phyloP scores from a whole-genome alignment of 2,113 vertebrate genomes.

The Gymnogyps californianus region DNA sequence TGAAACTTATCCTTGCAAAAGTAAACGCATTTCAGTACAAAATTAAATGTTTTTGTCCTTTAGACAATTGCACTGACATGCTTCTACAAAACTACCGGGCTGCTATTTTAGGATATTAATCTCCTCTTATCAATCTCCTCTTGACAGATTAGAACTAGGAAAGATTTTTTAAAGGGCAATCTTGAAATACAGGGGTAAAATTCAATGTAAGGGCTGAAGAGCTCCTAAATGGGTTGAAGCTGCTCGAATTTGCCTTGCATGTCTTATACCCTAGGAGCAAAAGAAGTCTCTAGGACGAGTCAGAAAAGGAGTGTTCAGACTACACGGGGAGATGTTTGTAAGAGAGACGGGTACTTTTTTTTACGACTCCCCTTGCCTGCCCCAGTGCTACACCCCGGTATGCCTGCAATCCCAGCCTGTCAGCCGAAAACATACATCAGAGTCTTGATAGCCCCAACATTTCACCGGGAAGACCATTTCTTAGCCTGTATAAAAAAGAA shows the following conservation, averaged over 20 bases:
- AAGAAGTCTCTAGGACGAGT: neutral
- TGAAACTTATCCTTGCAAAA: neutral
- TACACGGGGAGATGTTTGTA: neutral
- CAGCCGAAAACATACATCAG: neutral
- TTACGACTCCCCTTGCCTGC: neutral
- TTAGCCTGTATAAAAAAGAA: neutral
- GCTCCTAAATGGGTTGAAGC: neutral
- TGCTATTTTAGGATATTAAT: neutral
- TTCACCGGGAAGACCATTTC: neutral
- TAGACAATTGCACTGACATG: fast-evolving
- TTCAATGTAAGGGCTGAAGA: neutral
- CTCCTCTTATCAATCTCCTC: neutral
- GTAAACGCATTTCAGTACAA: neutral
- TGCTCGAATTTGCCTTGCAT: neutral
- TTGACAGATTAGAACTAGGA: neutral
- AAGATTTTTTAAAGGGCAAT: neutral
- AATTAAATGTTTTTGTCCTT: neutral
- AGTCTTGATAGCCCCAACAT: neutral
- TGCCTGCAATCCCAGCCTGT: neutral
- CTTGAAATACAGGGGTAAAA: neutral
- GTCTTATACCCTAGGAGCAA: neutral
- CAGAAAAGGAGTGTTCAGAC: neutral
- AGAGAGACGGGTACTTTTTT: neutral
- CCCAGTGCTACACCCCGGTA: neutral
- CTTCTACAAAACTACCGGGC: neutral